Evolutionary conservation across 2,113 vertebrate genomes (phyloP).

Genomic region (Heterotis niloticus): DNA sequence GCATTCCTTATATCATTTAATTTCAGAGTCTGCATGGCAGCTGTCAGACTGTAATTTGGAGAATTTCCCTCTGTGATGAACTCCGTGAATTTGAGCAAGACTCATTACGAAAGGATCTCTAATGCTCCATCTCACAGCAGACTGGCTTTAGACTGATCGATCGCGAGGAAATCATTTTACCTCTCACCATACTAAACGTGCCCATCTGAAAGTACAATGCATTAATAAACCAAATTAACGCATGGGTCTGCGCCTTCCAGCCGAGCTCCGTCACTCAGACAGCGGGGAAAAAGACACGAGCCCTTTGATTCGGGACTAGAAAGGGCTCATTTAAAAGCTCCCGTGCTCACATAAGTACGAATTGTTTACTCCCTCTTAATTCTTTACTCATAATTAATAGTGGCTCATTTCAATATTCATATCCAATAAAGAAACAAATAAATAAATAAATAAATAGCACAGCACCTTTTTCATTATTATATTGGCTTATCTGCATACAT

Average conservation of each 20-base stretch:
- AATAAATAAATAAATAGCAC: no score
- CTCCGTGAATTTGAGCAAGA: conserved; percentile 4
- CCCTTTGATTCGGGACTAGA: background rate
- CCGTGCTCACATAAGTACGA: background rate
- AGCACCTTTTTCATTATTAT: no score
- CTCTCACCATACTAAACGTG: background rate
- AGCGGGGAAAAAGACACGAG: background rate
- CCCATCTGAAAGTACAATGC: background rate
- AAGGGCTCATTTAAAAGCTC: background rate
- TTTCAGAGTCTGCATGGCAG: conserved; percentile 24
- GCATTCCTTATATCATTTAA: conserved; percentile 24
- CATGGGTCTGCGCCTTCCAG: no score
- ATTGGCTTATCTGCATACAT: background rate
- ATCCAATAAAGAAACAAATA: no score
- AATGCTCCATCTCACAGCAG: conserved; percentile 22
- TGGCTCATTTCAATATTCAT: no score
- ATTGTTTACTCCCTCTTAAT: background rate
- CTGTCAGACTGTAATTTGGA: conserved; percentile 30
- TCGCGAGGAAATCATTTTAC: conserved; percentile 7
- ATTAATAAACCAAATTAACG: background rate
- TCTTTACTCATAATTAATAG: no score
- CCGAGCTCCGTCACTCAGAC: no score
- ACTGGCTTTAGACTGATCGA: conserved; percentile 22
- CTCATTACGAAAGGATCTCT: conserved; percentile 26
- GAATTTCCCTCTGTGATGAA: conserved; percentile 19